These are phyloP conservation scores for Rana temporaria DNA, from an alignment of 2,113 vertebrate species.

Conservation along the genomic window DNA sequence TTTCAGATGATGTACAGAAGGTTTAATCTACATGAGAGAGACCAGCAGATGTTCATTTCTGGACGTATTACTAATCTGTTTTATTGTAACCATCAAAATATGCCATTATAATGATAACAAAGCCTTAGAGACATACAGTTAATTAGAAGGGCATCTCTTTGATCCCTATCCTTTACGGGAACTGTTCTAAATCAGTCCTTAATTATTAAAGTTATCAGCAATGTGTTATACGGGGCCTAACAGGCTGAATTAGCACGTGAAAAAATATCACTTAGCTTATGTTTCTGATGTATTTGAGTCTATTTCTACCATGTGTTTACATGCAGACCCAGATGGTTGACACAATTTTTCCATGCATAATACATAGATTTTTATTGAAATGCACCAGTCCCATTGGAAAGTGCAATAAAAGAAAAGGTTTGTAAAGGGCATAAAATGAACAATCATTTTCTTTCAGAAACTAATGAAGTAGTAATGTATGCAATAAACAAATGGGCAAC, in stretches of 20 bases:
- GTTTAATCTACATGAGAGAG: constrained; percentile 36
- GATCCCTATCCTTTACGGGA: background rate
- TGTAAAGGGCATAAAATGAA: background rate
- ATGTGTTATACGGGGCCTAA: background rate
- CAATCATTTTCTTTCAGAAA: constrained; percentile 5
- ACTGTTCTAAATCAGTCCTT: background rate
- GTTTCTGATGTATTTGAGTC: background rate
- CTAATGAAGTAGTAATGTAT: constrained; percentile 2
- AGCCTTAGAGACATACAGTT: background rate
- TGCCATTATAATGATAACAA: constrained; percentile 21
- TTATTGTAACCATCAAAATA: constrained; percentile 10
- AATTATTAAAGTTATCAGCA: background rate
- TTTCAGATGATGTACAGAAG: constrained; percentile 14
- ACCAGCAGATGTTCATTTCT: constrained; percentile 42
- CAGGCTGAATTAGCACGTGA: background rate
- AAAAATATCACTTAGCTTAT: background rate
- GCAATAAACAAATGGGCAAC: background rate
- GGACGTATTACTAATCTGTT: constrained; percentile 15
- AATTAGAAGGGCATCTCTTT: constrained; percentile 14
- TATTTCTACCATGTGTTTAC: background rate
- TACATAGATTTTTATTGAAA: constrained; percentile 25
- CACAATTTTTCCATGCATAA: background rate
- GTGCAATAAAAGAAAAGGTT: background rate
- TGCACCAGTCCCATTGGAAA: background rate
- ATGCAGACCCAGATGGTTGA: background rate